Percentiles rank a stretch among this genome's conserved stretches.
Conservation (phyloP, 2,113 vertebrate species). For the Eclectus roratus region DNA sequence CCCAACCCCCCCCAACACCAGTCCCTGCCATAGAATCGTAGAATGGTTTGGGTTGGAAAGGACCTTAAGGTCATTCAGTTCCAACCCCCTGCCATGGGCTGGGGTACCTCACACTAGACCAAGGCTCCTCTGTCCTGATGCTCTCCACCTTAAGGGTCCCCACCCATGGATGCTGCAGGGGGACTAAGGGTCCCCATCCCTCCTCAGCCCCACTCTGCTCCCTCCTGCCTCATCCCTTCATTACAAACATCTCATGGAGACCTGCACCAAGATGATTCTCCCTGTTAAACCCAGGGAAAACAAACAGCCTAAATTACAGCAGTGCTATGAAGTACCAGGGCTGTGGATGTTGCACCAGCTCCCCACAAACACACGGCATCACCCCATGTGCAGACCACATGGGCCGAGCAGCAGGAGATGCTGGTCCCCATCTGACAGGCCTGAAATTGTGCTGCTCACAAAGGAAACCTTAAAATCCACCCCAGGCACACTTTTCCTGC, state of each 20-base stretch:
- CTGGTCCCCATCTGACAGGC: rapidly evolving
- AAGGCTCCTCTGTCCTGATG: neutral
- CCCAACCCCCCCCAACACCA: neutral
- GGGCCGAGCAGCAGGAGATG: rapidly evolving
- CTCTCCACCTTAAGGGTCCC: neutral
- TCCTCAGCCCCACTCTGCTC: neutral
- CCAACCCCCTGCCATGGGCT: neutral
- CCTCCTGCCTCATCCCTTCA: neutral
- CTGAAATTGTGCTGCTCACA: neutral
- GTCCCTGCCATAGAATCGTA: neutral
- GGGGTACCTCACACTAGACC: neutral
- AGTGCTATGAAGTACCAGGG: neutral
- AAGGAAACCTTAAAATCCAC: neutral
- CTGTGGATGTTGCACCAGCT: rapidly evolving
- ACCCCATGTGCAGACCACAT: rapidly evolving
- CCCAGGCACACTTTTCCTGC: neutral
- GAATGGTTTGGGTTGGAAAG: neutral
- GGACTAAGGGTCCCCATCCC: rapidly evolving
- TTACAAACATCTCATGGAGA: rapidly evolving
- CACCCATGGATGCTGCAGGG: rapidly evolving
- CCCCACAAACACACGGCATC: rapidly evolving
- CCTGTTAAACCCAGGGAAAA: neutral
- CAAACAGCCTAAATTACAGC: neutral
- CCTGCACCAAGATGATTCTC: neutral
- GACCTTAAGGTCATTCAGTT: neutral